Base-by-base conservation (phyloP, 2,888 invertebrate genomes). In the Parnassius mnemosyne region DNA sequence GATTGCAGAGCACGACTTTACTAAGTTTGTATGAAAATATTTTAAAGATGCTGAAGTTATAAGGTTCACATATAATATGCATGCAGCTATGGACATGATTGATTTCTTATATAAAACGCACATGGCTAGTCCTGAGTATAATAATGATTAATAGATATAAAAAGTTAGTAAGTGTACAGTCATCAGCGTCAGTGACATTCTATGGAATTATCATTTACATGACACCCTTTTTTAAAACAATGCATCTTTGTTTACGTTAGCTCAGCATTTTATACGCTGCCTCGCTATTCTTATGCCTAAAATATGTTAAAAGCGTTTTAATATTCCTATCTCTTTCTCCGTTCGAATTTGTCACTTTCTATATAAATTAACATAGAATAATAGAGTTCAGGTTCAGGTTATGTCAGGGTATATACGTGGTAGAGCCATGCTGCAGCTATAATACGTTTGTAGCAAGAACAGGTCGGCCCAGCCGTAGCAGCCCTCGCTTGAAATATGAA, bases 201-300 rank as follows among this genome's bases (percentile, higher is more conserved):
- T 25, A 25, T 10, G 11, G 25, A 25, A 12, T 25, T 25, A 25
- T 51, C 51, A 51, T 25, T 51, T 5, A 51, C 25, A 20, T 51
- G 51, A 51, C 51, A 51, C 51, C 25, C 25, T 51, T 51, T 50
- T 51, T 51, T 51, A n/a, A 20, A 20, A 51, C 51, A 51, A 50
- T 20, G 51, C 16, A 13, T 51, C 16, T 20, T 51, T 20, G 25
- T 25, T 51, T 51, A 25, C 25, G 16, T 51, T 20, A 20, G 25
- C 11, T 3, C 20, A 25, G 51, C 51, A 51, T 51, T 51, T 20
- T 51, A 25, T 25, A 25, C 9, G 25, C 25, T 51, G 3, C 10
- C 25, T 51, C 3, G 25, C 11, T 34, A 34, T 34, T 5, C 5
- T 34, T 44, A 44, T 25, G 25, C 25, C 25, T 5, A 34, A 34